phyloP scores from a whole-genome alignment of 2,113 vertebrate species.

The Campylorhamphus procurvoides region DNA sequence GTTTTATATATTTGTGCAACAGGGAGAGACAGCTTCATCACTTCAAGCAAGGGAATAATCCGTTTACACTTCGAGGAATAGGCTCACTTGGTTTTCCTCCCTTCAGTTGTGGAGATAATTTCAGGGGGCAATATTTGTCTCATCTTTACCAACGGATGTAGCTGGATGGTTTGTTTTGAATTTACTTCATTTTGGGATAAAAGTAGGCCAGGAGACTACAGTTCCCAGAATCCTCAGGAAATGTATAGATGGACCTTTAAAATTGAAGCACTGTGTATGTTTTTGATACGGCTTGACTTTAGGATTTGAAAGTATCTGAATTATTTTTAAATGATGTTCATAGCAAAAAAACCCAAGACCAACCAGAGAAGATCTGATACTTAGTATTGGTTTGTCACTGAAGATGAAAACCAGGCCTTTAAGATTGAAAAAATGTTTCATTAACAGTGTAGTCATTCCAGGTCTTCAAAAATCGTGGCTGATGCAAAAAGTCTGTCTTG shows the following conservation, averaged over 20 bases:
- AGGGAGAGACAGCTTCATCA: constrained; percentile 8
- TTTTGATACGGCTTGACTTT: not conserved
- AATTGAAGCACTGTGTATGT: not conserved
- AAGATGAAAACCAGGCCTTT: not conserved
- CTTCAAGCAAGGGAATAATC: constrained; percentile 23
- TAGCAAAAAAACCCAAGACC: not conserved
- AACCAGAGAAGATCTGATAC: not conserved
- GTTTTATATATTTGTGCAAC: constrained; percentile 29
- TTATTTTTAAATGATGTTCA: not conserved
- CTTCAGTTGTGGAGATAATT: constrained; percentile 13
- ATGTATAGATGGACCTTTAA: not conserved
- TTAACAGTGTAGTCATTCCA: not conserved
- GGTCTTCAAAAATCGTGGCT: not conserved
- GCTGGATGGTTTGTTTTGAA: not conserved
- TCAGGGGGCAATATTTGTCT: not conserved
- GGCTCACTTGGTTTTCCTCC: not conserved
- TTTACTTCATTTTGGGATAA: not conserved
- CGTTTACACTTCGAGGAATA: constrained; percentile 18
- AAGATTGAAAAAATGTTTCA: not conserved
- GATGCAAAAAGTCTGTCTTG: not conserved
- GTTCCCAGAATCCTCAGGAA: constrained; percentile 32
- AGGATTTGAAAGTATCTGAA: not conserved
- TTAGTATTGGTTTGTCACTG: not conserved
- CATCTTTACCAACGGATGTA: not conserved
- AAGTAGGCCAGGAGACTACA: not conserved